phyloP scores from a whole-genome alignment of 2,888 invertebrate species.

The Phragmatobia fuliginosa region DNA sequence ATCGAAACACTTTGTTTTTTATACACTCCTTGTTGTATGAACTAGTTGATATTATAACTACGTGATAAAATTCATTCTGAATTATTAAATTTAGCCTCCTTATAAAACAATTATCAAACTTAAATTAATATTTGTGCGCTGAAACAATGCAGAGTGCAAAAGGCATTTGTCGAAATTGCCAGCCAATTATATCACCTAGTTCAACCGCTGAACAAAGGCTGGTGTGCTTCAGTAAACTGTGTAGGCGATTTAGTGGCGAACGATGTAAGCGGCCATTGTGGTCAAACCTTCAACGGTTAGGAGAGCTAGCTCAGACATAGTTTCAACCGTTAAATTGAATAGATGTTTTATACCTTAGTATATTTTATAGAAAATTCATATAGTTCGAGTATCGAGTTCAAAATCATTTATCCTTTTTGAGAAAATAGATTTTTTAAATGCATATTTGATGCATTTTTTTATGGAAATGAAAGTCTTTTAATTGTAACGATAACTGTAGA shows the following conservation, averaged over 20 bases:
- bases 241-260: neutral
- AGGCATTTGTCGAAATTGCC: constrained; percentile 6
- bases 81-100: no score
- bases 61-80: no score
- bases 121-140: neutral
- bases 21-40: no score
- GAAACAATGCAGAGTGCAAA: neutral
- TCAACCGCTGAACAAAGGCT: constrained; percentile 9
- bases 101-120: neutral
- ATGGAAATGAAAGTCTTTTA: neutral
- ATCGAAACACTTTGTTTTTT: neutral
- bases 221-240: neutral
- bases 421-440: neutral
- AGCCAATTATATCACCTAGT: neutral
- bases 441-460: neutral
- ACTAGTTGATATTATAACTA: no score
- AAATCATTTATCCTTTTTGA: neutral
- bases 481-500: neutral
- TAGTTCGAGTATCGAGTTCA: no score
- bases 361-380: neutral
- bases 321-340: neutral
- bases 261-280: neutral
- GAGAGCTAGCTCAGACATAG: neutral
- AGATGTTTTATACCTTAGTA: neutral
- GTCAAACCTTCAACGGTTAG: neutral